phyloP scores from a whole-genome alignment of 2,888 invertebrate genomes.

The Euphydryas editha region DNA sequence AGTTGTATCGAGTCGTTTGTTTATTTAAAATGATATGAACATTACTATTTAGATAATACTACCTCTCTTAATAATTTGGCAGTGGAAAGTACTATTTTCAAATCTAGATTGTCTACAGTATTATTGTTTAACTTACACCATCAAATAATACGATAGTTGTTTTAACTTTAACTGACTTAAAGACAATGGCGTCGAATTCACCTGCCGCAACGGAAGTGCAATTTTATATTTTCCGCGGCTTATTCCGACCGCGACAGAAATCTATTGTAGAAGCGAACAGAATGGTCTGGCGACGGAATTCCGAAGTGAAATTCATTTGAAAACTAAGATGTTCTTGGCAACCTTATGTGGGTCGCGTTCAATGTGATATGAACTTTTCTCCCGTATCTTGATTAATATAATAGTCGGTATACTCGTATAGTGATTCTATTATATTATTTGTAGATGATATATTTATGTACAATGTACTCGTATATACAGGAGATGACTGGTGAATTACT shows the following conservation, averaged over 20 bases:
- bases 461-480: no score
- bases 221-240: constrained; percentile 8
- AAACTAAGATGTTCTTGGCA: constrained; percentile 5
- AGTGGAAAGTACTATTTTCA: not conserved
- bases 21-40: no score
- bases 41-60: no score
- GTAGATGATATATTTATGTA: no score
- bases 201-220: constrained; percentile 3
- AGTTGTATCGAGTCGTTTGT: no score
- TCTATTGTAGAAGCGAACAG: constrained; percentile 17
- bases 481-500: no score
- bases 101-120: not conserved
- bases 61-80: no score
- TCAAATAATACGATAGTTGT: constrained; percentile 2
- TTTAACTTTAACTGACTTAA: not conserved
- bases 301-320: constrained; percentile 4
- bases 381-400: not conserved
- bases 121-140: not conserved
- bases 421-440: no score
- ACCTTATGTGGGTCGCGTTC: not conserved
- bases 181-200: constrained; percentile 6
- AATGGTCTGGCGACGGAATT: not conserved
- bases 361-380: constrained; percentile 1
- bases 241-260: constrained; percentile 7
- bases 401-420: no score